phyloP scores from a whole-genome alignment of 2,797 vertebrate genomes.

The Brachyrhaphis roseni region DNA sequence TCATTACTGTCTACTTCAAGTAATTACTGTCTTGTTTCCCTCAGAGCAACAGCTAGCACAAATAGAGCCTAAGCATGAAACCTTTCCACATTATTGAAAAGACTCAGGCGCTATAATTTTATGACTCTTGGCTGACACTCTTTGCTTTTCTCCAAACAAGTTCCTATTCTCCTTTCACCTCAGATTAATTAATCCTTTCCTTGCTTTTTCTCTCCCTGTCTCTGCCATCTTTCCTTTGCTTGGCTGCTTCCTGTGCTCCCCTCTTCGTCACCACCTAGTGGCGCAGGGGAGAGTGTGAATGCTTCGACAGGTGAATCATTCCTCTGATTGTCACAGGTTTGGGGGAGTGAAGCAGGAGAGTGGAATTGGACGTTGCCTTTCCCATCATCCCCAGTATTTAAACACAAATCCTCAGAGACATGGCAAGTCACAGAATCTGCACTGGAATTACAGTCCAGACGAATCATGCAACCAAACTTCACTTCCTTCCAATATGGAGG shows the following conservation, averaged over 20 bases:
- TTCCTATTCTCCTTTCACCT: conserved; percentile 14
- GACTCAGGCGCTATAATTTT: neutral
- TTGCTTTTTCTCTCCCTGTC: conserved; percentile 25
- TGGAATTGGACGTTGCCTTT: conserved; percentile 14
- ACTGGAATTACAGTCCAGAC: conserved; percentile 9
- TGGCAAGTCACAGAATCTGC: conserved; percentile 5
- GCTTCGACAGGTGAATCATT: conserved; percentile 94
- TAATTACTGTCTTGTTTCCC: neutral
- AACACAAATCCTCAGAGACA: conserved; percentile 2
- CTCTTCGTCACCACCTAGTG: conserved; percentile 60
- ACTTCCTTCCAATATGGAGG: neutral
- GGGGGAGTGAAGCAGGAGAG: conserved; percentile 63
- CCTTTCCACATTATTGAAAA: neutral
- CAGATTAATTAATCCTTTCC: conserved; percentile 19
- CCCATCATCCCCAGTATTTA: conserved; percentile 24
- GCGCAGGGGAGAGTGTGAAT: conserved; percentile 81
- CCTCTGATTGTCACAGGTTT: conserved; percentile 95
- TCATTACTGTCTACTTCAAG: neutral
- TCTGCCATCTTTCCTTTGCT: conserved; percentile 24
- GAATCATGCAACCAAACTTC: conserved; percentile 2
- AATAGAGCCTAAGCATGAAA: neutral
- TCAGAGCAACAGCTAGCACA: neutral
- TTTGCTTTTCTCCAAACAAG: conserved; percentile 37
- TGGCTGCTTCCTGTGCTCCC: conserved; percentile 1
- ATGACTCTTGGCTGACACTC: conserved; percentile 13